phyloP scores from a whole-genome alignment of 2,113 vertebrate genomes.

The Suncus etruscus region DNA sequence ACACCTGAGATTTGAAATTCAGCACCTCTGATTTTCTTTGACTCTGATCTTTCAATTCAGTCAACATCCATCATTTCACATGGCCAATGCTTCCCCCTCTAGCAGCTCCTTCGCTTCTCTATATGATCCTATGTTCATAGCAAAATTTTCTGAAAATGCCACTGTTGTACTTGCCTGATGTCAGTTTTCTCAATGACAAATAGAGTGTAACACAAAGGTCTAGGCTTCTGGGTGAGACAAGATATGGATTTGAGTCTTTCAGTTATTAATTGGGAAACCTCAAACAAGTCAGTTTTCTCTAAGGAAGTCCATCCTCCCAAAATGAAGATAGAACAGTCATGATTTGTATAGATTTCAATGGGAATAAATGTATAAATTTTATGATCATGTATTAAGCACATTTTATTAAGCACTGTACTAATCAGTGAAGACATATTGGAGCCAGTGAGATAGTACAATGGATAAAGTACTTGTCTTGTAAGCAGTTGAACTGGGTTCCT shows the following conservation, averaged over 20 bases:
- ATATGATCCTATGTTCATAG: not conserved
- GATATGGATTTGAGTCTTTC: not conserved
- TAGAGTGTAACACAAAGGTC: not conserved
- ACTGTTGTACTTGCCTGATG: not conserved
- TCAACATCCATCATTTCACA: not conserved
- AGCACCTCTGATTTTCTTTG: not conserved
- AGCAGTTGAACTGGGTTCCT: no score
- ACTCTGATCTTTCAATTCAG: not conserved
- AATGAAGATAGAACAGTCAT: not conserved
- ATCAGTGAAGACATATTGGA: not conserved
- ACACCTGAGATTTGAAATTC: not conserved
- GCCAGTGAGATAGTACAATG: no score
- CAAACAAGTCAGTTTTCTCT: not conserved
- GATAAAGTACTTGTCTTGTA: no score
- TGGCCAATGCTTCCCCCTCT: not conserved
- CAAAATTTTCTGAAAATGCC: conserved; percentile 14
- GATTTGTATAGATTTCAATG: not conserved
- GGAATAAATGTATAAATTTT: not conserved
- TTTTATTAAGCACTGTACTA: not conserved
- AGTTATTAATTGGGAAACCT: not conserved
- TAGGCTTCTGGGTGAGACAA: not conserved
- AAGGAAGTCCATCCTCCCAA: not conserved
- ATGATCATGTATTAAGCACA: not conserved
- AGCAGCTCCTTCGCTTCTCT: not conserved
- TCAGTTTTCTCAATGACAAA: not conserved